phyloP scores from a whole-genome alignment of 2,113 vertebrate genomes.

The Lethenteron reissneri region DNA sequence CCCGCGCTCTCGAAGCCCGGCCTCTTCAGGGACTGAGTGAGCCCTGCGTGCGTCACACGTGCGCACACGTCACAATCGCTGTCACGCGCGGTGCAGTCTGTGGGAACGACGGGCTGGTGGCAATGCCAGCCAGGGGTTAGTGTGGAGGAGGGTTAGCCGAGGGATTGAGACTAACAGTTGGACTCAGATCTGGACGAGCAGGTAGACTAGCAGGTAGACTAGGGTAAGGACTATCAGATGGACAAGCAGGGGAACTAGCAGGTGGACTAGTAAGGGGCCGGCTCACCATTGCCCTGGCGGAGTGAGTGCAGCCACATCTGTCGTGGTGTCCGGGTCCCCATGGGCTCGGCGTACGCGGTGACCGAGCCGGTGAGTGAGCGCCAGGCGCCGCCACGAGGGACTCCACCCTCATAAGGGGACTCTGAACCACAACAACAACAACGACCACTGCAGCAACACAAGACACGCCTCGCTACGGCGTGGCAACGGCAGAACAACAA shows the following conservation, averaged over 20 bases:
- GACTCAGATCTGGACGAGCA: background rate
- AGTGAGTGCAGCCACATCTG: slow-evolving; percentile 34
- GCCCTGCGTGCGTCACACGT: slow-evolving; percentile 18
- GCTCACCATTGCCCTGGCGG: slow-evolving; percentile 32
- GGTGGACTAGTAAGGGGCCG: background rate
- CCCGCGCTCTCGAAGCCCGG: slow-evolving; percentile 14
- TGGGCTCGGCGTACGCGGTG: slow-evolving; percentile 17
- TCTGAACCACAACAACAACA: too few species aligned
- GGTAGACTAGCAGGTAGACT: slow-evolving; percentile 1
- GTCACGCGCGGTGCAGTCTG: background rate
- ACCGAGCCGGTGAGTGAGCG: slow-evolving; percentile 24
- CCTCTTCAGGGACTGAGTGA: slow-evolving; percentile 20
- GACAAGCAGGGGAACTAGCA: slow-evolving; percentile 10
- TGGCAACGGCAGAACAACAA: too few species aligned
- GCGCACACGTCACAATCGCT: slow-evolving; percentile 5
- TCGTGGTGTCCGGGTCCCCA: slow-evolving; percentile 17
- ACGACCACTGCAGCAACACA: too few species aligned
- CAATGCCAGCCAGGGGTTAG: background rate
- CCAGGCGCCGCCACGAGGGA: slow-evolving; percentile 16
- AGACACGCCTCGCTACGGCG: too few species aligned
- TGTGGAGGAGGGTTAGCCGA: background rate
- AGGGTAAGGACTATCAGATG: background rate
- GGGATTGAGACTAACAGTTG: too few species aligned
- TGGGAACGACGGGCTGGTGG: background rate
- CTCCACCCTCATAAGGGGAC: too few species aligned